A percentile compares a stretch with the other conserved stretches of the same genome.
Conservation (phyloP, 2,888 invertebrate species). For the Aphidoletes aphidimyza region DNA sequence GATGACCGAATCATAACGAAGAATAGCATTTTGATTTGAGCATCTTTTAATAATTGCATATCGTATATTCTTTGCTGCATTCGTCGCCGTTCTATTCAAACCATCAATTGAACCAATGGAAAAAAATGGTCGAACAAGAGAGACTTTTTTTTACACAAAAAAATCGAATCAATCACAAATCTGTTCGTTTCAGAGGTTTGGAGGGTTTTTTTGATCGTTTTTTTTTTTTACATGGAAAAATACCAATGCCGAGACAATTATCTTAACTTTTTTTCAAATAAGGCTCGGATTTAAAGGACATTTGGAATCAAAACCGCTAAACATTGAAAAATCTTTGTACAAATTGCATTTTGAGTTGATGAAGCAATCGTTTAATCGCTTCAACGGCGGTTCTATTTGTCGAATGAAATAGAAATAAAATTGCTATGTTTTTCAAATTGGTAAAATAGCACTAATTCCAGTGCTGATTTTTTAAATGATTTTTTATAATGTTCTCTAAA, state of each 20-base stretch:
- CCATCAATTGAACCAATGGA: not conserved
- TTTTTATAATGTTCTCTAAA: too few species aligned
- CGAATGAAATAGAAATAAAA: too few species aligned
- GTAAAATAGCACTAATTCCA: too few species aligned
- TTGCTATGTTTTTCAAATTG: too few species aligned
- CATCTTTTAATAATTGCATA: conserved; percentile 4
- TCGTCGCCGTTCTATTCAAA: not conserved
- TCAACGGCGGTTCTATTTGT: too few species aligned
- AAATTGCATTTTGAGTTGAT: too few species aligned
- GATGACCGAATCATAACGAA: conserved; percentile 24
- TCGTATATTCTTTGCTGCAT: conserved; percentile 5
- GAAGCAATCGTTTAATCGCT: too few species aligned
- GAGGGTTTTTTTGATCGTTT: too few species aligned
- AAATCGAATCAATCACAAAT: conserved; percentile 47
- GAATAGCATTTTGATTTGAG: not conserved
- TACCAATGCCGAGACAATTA: too few species aligned
- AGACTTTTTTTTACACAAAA: not conserved
- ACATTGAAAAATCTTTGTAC: too few species aligned
- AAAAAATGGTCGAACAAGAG: not conserved
- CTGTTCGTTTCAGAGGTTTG: not conserved
- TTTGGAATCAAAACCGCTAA: not conserved
- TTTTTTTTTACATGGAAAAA: not conserved
- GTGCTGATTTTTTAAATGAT: too few species aligned
- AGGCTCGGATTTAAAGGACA: not conserved
- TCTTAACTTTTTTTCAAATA: not conserved